These are phyloP conservation scores for Trogon surrucura DNA, from an alignment of 2,113 vertebrate species.

Conservation along the genomic window DNA sequence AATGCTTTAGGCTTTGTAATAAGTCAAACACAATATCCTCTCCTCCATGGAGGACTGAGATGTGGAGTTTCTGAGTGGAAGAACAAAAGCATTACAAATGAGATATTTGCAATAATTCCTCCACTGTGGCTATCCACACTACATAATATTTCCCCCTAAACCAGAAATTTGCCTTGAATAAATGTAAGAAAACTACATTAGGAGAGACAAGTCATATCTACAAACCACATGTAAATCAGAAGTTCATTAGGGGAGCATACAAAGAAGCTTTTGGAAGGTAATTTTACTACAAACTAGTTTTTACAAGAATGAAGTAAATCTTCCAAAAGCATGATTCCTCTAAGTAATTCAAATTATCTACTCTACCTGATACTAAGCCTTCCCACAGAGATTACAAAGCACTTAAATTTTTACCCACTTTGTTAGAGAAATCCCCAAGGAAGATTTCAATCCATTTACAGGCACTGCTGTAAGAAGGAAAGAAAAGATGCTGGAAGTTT, in stretches of 20 bases:
- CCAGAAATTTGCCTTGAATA: slow-evolving; percentile 11
- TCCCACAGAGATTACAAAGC: slow-evolving; percentile 39
- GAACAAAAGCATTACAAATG: slow-evolving; percentile 29
- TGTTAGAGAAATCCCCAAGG: slow-evolving; percentile 17
- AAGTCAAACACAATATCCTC: slow-evolving; percentile 6
- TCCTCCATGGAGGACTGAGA: slow-evolving; percentile 1
- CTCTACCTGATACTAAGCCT: slow-evolving; percentile 32
- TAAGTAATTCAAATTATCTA: slow-evolving; percentile 60
- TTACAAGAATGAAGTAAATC: slow-evolving; percentile 8
- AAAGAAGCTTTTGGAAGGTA: slow-evolving; percentile 34
- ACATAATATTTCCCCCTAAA: slow-evolving; percentile 11
- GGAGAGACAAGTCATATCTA: slow-evolving; percentile 11
- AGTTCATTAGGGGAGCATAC: slow-evolving; percentile 12
- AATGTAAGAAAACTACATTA: slow-evolving; percentile 10
- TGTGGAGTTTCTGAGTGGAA: background rate
- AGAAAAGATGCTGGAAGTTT: background rate
- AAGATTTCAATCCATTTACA: slow-evolving; percentile 31
- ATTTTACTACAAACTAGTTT: slow-evolving; percentile 38
- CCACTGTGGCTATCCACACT: background rate
- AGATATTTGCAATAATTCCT: slow-evolving; percentile 41
- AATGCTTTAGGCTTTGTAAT: slow-evolving; percentile 31
- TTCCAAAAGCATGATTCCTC: slow-evolving; percentile 43
- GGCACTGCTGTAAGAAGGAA: background rate
- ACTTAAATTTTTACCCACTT: slow-evolving; percentile 47
- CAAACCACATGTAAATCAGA: background rate